These are phyloP conservation scores for Piprites chloris DNA, from an alignment of 2,113 vertebrate genomes.

Conservation along the genomic window DNA sequence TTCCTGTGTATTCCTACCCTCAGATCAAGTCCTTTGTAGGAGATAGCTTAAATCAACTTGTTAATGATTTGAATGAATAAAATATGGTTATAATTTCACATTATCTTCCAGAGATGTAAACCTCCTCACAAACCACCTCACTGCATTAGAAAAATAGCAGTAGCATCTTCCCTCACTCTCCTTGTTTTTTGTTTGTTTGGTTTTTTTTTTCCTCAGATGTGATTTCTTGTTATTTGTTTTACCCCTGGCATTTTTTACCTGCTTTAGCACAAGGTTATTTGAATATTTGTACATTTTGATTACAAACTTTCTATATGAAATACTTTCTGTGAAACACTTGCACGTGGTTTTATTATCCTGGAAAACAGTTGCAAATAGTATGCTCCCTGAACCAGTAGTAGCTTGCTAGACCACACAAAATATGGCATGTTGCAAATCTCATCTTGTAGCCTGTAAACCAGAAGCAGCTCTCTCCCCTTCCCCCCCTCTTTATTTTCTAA, in stretches of 20 bases:
- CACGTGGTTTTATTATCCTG: neutral
- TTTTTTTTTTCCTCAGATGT: neutral
- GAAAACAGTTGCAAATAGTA: constrained; percentile 50
- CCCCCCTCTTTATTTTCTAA: neutral
- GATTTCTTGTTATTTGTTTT: constrained; percentile 19
- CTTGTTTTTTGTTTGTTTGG: neutral
- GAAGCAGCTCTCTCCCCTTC: neutral
- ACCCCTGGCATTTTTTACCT: constrained; percentile 14
- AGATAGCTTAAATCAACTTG: constrained; percentile 46
- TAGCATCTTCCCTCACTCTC: neutral
- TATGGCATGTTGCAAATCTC: constrained; percentile 39
- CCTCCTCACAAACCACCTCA: constrained; percentile 30
- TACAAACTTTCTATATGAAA: neutral
- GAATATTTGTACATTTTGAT: constrained; percentile 9
- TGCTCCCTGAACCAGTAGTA: constrained; percentile 51
- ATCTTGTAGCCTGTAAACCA: constrained; percentile 41
- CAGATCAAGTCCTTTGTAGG: constrained; percentile 30
- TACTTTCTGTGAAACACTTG: neutral
- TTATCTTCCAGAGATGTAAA: constrained; percentile 13
- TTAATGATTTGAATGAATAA: constrained; percentile 61
- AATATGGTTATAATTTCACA: constrained; percentile 48
- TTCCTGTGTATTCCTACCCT: constrained; percentile 23
- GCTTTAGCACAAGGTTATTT: neutral
- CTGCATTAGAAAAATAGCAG: neutral
- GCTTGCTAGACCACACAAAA: constrained; percentile 54